Evolutionary conservation across 30 jellyfish, hydroid and myxozoan genomes (phyloP).

Genomic region (Rhopilema esculentum): DNA sequence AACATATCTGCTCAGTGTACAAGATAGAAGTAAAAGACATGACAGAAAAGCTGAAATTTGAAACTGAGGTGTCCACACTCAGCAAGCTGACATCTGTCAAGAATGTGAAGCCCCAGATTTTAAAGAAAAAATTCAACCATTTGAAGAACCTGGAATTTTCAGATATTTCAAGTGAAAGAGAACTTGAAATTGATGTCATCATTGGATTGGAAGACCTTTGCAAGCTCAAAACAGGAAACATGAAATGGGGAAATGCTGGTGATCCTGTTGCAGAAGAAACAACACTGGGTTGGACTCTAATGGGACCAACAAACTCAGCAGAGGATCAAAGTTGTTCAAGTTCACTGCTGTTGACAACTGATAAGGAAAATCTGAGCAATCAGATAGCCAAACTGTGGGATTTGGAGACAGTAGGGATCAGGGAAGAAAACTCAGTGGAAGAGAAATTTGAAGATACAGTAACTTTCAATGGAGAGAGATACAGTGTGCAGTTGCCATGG

Average conservation of each 20-base stretch:
- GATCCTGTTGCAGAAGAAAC: constrained; percentile 56
- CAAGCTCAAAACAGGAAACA: constrained; percentile 16
- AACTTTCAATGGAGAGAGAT: not conserved
- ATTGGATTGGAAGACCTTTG: constrained; percentile 2
- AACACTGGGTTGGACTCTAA: constrained; percentile 40
- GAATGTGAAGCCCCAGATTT: constrained; percentile 23
- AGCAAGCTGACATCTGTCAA: constrained; percentile 20
- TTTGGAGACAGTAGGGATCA: constrained; percentile 44
- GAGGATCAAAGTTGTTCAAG: constrained; percentile 5
- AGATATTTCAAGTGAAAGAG: not conserved
- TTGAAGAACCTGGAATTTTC: constrained; percentile 10
- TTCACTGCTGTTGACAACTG: constrained; percentile 18
- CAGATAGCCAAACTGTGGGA: constrained; percentile 41
- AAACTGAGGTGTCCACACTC: constrained; percentile 3
- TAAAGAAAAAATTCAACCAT: constrained; percentile 12
- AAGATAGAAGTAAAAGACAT: not conserved
- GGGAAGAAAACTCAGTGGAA: not conserved
- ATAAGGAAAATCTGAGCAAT: not conserved
- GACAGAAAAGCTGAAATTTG: not conserved
- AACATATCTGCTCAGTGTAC: constrained; percentile 29
- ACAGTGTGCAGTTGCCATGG: not conserved
- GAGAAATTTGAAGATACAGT: not conserved
- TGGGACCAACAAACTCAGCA: constrained; percentile 32
- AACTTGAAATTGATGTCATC: not conserved
- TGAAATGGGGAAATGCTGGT: constrained; percentile 12